Evolutionary conservation across 1,140 invertebrate genomes (phyloP).

Genomic region (Drosophila pachea): DNA sequence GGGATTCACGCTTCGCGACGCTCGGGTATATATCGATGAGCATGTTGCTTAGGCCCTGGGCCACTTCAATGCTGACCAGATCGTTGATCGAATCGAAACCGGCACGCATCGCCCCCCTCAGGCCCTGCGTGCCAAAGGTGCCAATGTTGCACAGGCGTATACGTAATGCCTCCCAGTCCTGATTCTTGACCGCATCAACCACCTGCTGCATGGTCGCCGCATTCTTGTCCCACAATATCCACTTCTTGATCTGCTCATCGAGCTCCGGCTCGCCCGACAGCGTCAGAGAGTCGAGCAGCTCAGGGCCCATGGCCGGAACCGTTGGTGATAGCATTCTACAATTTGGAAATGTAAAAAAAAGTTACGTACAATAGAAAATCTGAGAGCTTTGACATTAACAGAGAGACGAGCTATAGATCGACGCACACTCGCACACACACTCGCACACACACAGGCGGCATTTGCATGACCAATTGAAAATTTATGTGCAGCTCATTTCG

Average conservation of each 20-base stretch:
- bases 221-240: conserved; percentile 63
- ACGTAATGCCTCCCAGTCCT: conserved; percentile 54
- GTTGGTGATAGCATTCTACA: conserved; percentile 22
- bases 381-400: conserved; percentile 3
- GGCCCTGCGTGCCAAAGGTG: conserved; percentile 92
- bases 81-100: conserved; percentile 98
- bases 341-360: conserved; percentile 19
- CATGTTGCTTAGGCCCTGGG: conserved; percentile 93
- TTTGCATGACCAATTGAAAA: conserved; percentile 70
- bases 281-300: conserved; percentile 32
- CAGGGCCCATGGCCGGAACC: conserved; percentile 21
- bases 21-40: conserved; percentile 81
- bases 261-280: conserved; percentile 49
- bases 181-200: conserved; percentile 34
- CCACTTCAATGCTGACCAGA: conserved; percentile 97
- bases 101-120: conserved; percentile 93
- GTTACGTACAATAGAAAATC: not conserved
- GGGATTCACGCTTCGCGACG: conserved; percentile 79
- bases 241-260: conserved; percentile 52
- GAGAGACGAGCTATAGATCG: not conserved
- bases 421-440: not conserved
- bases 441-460: not conserved
- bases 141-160: conserved; percentile 80
- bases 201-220: conserved; percentile 57
- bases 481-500: conserved; percentile 69